A percentile compares a stretch with the other conserved stretches of the same genome.
These are phyloP conservation scores for Anhinga anhinga DNA, from an alignment of 2,113 vertebrate species.

Conservation along the genomic window DNA sequence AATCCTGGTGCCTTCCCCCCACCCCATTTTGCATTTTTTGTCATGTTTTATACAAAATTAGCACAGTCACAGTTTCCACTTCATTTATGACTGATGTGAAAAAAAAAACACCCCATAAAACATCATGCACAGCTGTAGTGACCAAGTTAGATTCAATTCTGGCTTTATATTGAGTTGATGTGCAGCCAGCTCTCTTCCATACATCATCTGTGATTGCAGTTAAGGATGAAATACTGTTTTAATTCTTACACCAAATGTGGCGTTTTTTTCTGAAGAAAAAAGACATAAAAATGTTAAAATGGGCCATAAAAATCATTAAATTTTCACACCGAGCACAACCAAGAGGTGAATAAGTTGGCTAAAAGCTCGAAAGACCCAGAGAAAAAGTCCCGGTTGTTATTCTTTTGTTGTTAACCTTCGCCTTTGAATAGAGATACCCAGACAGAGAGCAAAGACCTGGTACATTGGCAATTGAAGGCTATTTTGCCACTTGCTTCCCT, in stretches of 20 bases:
- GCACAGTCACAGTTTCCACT: constrained; percentile 66
- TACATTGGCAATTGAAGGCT: neutral
- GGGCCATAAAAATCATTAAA: constrained; percentile 66
- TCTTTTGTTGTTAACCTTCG: constrained; percentile 18
- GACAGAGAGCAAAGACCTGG: neutral
- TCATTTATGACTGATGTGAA: constrained; percentile 65
- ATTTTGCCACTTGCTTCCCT: neutral
- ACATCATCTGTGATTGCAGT: constrained; percentile 69
- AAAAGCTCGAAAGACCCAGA: neutral
- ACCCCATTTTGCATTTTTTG: neutral
- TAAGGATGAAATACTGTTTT: constrained; percentile 74
- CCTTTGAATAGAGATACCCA: neutral
- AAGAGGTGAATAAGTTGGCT: constrained; percentile 48
- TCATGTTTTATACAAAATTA: constrained; percentile 60
- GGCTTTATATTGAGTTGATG: constrained; percentile 72
- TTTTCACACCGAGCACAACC: constrained; percentile 13
- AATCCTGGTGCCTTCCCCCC: neutral
- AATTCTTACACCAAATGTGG: constrained; percentile 69
- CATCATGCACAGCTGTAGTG: constrained; percentile 69
- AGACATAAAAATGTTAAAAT: constrained; percentile 69
- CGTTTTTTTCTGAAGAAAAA: constrained; percentile 20
- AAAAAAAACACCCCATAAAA: constrained; percentile 58
- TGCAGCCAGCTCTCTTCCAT: constrained; percentile 69
- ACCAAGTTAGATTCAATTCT: constrained; percentile 71
- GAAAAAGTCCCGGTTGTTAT: neutral